These are phyloP conservation scores for Centropristis striata DNA, from an alignment of 2,113 vertebrate genomes.

Conservation along the genomic window DNA sequence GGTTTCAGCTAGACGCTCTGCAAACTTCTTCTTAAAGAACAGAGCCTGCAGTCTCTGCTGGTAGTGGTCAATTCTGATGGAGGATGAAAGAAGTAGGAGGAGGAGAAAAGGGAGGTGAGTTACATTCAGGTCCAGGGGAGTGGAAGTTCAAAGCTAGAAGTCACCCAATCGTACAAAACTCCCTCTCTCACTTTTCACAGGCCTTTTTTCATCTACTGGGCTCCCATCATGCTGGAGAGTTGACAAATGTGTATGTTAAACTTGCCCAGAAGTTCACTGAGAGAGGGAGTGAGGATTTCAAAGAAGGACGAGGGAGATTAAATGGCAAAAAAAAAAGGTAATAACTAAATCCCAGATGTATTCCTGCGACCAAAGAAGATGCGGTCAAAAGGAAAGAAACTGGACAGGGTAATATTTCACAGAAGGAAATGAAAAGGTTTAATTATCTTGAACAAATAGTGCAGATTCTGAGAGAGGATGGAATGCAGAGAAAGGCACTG, in stretches of 20 bases:
- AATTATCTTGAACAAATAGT: conserved; percentile 51
- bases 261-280: conserved; percentile 3
- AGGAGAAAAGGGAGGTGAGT: conserved; percentile 23
- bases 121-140: conserved; percentile 38
- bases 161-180: conserved; percentile 31
- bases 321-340: conserved; percentile 40
- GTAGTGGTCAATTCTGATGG: conserved; percentile 93
- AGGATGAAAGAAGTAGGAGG: conserved; percentile 1
- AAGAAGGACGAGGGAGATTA: conserved; percentile 54
- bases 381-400: conserved; percentile 41
- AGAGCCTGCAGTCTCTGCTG: conserved; percentile 95
- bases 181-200: conserved; percentile 50
- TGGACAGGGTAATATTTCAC: conserved; percentile 52
- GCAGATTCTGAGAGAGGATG: conserved; percentile 8
- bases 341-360: conserved; percentile 35
- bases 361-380: conserved; percentile 47
- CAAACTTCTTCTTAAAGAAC: conserved; percentile 97
- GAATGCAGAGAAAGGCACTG: neutral
- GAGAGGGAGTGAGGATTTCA: conserved; percentile 39
- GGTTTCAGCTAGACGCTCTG: conserved; percentile 92
- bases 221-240: conserved; percentile 29
- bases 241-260: conserved; percentile 46
- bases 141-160: conserved; percentile 57
- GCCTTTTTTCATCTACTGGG: conserved; percentile 47
- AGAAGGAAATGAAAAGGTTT: conserved; percentile 43